Evolutionary conservation across 1,140 invertebrate species (phyloP).

Genomic region (Araneus ventricosus): DNA sequence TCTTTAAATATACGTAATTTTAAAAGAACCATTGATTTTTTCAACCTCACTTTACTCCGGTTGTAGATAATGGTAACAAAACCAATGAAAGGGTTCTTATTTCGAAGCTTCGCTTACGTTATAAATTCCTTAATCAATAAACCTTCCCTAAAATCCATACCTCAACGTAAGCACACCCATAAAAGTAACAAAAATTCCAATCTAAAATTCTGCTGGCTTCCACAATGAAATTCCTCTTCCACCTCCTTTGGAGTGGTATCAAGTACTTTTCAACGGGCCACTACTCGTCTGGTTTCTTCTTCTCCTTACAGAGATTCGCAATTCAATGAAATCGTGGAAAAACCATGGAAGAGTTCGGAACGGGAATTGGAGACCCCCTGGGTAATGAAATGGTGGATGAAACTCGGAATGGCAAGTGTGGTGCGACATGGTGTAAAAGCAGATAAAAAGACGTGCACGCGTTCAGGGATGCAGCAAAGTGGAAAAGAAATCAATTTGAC

Average conservation of each 20-base stretch:
- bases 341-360: slow-evolving; percentile 9
- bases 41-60: too few species aligned
- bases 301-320: background rate
- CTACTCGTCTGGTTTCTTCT: background rate
- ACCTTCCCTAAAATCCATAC: background rate
- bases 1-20: too few species aligned
- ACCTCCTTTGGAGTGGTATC: background rate
- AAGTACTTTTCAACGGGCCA: slow-evolving; percentile 4
- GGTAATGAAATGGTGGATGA: slow-evolving; percentile 29
- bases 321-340: slow-evolving; percentile 41
- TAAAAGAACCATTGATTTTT: too few species aligned
- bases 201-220: background rate
- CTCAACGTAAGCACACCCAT: background rate
- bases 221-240: background rate
- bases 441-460: slow-evolving; percentile 22
- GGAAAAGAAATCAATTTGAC: slow-evolving; percentile 21
- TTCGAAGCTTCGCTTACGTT: background rate
- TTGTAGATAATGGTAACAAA: too few species aligned
- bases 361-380: slow-evolving; percentile 12
- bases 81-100: background rate
- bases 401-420: background rate
- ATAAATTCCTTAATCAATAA: slow-evolving; percentile 19
- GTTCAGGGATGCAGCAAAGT: background rate
- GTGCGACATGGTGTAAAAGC: slow-evolving; percentile 21
- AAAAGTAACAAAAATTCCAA: slow-evolving; percentile 23